Evolutionary conservation across 2,113 vertebrate genomes (phyloP), one percentile per base, ranked within the genome.

Genomic region (Dasyornis broadbenti): DNA sequence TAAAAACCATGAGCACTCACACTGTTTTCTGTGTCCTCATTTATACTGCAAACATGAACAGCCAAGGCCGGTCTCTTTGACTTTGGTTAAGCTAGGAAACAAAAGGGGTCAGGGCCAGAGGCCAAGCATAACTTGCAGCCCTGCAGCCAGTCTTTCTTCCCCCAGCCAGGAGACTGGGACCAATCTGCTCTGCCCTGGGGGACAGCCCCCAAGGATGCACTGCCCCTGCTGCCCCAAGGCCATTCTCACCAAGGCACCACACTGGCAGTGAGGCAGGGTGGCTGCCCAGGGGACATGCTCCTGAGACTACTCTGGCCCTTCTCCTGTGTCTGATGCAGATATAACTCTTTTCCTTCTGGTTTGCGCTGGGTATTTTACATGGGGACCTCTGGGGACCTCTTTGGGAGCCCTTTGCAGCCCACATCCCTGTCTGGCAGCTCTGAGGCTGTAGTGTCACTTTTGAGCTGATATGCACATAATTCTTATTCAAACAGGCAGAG

Each of bases 261-360:
- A 3, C 15, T 21, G 47, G 52, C 49, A 78, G 35, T 35, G 44
- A 47, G 27, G n/a, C 10, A 24, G 52, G n/a, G 9, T 47, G 42
- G 24, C 53, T 81, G 65, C 44, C 39, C 0, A 0, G 60, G 20
- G 37, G 4, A 44, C 6, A 7, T 13, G 21, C 9, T 50, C 45
- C 61, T 47, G 54, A 56, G 17, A 30, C 65, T 2, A 0, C 45
- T 31, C 20, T 37, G 50, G 33, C 19, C 65, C 45, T 39, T 27
- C 18, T 23, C 12, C 13, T 1, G 11, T 22, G 13, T 11, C 33
- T 66, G 31, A 9, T 70, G 37, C 23, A 44, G 37, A 23, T 8
- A 23, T 4, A 52, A 26, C 28, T 30, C 10, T n/a, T 73, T 70
- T 54, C 28, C n/a, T 56, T 21, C 39, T 68, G 16, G 9, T 18